A percentile compares a stretch with the other conserved stretches of the same genome.
phyloP scores from a whole-genome alignment of 2,113 vertebrate species.

The Grus americana region DNA sequence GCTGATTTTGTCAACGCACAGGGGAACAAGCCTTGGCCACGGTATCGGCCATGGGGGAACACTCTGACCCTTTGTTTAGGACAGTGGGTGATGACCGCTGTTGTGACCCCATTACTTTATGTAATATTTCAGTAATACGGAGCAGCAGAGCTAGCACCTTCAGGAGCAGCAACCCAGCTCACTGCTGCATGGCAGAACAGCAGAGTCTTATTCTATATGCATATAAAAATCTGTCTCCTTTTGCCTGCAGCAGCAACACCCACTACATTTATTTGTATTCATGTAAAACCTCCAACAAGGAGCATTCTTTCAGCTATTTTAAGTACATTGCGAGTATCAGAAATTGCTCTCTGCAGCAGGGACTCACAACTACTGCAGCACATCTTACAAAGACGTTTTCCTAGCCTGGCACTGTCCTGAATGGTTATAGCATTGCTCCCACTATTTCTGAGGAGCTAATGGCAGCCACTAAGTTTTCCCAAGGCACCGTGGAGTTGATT shows the following conservation, averaged over 20 bases:
- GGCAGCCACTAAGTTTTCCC: background rate
- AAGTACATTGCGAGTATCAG: background rate
- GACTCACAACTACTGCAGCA: background rate
- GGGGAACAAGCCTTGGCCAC: background rate
- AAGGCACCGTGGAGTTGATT: background rate
- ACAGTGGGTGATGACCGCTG: background rate
- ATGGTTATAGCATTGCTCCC: background rate
- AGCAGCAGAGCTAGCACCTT: background rate
- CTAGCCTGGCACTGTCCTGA: background rate
- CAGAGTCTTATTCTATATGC: background rate
- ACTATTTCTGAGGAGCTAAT: background rate
- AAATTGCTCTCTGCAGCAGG: background rate
- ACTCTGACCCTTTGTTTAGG: background rate
- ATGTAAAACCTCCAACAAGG: background rate
- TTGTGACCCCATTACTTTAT: background rate
- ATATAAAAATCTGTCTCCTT: background rate
- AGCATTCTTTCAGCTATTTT: background rate
- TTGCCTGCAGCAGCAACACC: background rate
- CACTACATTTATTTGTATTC: background rate
- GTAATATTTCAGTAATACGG: background rate
- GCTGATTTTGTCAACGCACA: background rate
- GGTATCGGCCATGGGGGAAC: rapidly evolving
- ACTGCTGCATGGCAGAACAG: background rate
- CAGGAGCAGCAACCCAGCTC: background rate
- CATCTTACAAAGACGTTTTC: background rate